Evolutionary conservation across 2,113 vertebrate species (phyloP).

Genomic region (Crypturellus undulatus): DNA sequence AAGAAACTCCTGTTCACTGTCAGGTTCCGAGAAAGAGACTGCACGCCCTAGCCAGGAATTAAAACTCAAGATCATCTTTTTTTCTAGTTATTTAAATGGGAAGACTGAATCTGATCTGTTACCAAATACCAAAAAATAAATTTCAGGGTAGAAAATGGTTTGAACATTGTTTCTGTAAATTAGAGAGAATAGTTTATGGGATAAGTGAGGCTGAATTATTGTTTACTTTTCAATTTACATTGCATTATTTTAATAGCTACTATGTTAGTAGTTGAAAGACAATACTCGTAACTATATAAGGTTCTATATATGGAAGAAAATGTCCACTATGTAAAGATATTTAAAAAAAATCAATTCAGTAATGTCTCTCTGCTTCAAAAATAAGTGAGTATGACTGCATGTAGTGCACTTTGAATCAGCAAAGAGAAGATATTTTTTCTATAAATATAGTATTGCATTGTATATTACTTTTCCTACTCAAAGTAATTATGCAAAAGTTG

Average conservation of each 20-base stretch:
- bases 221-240: neutral
- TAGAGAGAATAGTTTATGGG: neutral
- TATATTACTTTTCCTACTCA: neutral
- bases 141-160: neutral
- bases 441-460: neutral
- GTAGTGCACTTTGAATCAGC: neutral
- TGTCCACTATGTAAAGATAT: neutral
- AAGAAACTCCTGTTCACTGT: neutral
- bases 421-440: neutral
- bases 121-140: neutral
- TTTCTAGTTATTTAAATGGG: neutral
- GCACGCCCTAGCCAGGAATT: neutral
- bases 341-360: neutral
- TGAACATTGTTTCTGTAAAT: neutral
- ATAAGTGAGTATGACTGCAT: neutral
- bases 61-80: neutral
- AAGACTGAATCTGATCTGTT: neutral
- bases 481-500: neutral
- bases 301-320: neutral
- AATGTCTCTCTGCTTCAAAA: neutral
- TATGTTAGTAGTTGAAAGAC: neutral
- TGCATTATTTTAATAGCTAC: neutral
- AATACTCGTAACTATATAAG: neutral
- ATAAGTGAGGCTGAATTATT: neutral
- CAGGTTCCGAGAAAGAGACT: accelerated